These are phyloP conservation scores for Smittia aterrima DNA, from an alignment of 2,888 invertebrate genomes.

Conservation along the genomic window DNA sequence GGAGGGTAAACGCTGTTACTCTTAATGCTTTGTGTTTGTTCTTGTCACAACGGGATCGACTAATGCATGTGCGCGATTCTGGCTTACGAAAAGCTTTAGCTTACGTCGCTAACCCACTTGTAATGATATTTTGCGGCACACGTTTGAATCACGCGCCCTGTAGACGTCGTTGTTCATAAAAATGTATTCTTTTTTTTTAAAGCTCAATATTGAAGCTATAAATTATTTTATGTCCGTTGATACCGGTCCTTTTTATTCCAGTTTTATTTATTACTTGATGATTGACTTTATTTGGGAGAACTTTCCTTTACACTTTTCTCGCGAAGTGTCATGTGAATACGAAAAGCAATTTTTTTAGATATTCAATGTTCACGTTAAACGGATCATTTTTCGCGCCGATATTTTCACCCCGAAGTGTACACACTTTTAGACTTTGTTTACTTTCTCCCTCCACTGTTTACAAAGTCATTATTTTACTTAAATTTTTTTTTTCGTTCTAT, in stretches of 20 bases:
- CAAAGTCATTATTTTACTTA: conserved; percentile 18
- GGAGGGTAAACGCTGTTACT: neutral
- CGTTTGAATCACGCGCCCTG: too few relatives aligned
- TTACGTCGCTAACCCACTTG: neutral
- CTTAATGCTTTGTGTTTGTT: neutral
- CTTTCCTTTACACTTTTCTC: too few relatives aligned
- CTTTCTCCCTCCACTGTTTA: conserved; percentile 7
- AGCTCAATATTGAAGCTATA: too few relatives aligned
- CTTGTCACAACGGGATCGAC: neutral
- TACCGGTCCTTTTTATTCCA: too few relatives aligned
- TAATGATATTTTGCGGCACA: neutral
- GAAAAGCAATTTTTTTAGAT: too few relatives aligned
- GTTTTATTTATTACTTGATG: too few relatives aligned
- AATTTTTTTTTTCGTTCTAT: neutral
- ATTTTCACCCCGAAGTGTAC: neutral
- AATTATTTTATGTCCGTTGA: too few relatives aligned
- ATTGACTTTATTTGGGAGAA: too few relatives aligned
- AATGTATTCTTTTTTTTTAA: too few relatives aligned
- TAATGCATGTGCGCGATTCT: neutral
- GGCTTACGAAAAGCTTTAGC: neutral
- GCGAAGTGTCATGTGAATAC: too few relatives aligned
- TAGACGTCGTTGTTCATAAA: too few relatives aligned
- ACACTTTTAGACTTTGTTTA: conserved; percentile 8
- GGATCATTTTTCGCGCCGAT: neutral
- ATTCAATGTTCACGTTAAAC: neutral